Evolutionary conservation across 2,797 vertebrate genomes (phyloP).

Genomic region (Vireo griseus): DNA sequence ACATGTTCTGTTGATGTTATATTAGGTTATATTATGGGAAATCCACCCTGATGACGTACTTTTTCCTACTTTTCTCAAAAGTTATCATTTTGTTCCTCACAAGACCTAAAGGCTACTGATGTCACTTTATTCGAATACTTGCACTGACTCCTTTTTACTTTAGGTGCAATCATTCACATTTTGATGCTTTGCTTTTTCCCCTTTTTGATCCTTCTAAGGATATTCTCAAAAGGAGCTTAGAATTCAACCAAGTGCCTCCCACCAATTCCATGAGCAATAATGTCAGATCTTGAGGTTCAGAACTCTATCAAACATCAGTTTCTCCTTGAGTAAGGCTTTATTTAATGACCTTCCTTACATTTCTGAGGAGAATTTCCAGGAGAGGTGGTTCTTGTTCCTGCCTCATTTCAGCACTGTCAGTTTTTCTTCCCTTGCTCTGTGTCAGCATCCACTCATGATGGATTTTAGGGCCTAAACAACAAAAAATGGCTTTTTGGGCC

Average conservation of each 20-base stretch:
- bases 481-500: neutral
- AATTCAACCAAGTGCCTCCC: neutral
- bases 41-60: neutral
- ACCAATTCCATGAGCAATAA: neutral
- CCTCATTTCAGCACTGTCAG: neutral
- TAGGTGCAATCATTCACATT: neutral
- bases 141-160: neutral
- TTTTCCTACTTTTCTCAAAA: neutral
- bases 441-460: accelerated
- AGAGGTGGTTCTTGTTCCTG: neutral
- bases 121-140: neutral
- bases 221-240: neutral
- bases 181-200: neutral
- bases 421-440: neutral
- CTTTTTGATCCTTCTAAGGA: neutral
- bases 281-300: neutral
- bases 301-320: neutral
- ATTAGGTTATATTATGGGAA: neutral
- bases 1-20: neutral
- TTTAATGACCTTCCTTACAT: neutral
- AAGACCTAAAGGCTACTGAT: neutral
- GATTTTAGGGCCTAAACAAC: neutral
- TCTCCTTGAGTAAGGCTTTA: neutral
- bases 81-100: neutral
- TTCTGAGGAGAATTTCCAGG: neutral